These are phyloP conservation scores for Tiaroga cobitis DNA, from an alignment of 2,797 vertebrate species.

Conservation along the genomic window DNA sequence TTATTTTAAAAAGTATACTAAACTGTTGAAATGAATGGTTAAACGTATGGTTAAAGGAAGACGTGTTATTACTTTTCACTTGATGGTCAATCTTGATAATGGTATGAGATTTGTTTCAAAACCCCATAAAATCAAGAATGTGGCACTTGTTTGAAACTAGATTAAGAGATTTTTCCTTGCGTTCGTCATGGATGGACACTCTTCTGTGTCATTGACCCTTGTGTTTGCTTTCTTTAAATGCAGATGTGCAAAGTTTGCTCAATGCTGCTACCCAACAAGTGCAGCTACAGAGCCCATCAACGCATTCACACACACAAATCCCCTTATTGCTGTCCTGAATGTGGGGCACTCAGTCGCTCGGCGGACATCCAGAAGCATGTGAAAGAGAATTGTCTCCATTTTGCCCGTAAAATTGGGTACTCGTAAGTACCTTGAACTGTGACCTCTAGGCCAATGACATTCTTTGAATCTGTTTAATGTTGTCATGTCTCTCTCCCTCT, in stretches of 20 bases:
- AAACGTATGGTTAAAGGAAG: no score
- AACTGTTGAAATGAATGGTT: neutral
- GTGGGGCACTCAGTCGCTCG: conserved; percentile 87
- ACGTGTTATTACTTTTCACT: neutral
- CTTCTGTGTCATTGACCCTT: neutral
- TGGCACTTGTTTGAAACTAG: neutral
- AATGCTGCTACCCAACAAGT: conserved; percentile 96
- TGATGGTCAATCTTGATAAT: neutral
- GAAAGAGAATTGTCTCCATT: conserved; percentile 96
- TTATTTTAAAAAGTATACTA: neutral
- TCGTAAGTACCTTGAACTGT: conserved; percentile 80
- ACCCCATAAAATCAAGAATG: neutral
- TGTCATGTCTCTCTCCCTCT: neutral
- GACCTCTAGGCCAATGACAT: neutral
- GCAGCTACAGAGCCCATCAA: conserved; percentile 92
- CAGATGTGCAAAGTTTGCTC: conserved; percentile 92
- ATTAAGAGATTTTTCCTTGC: neutral
- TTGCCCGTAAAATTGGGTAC: conserved; percentile 92
- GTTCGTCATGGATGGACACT: neutral
- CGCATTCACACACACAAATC: conserved; percentile 93
- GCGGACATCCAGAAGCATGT: conserved; percentile 95
- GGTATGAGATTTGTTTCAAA: neutral
- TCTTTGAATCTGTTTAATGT: neutral
- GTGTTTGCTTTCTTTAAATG: conserved; percentile 28
- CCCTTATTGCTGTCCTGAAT: conserved; percentile 95